phyloP scores from a whole-genome alignment of 2,888 invertebrate species.

The Dendrolimus pini region DNA sequence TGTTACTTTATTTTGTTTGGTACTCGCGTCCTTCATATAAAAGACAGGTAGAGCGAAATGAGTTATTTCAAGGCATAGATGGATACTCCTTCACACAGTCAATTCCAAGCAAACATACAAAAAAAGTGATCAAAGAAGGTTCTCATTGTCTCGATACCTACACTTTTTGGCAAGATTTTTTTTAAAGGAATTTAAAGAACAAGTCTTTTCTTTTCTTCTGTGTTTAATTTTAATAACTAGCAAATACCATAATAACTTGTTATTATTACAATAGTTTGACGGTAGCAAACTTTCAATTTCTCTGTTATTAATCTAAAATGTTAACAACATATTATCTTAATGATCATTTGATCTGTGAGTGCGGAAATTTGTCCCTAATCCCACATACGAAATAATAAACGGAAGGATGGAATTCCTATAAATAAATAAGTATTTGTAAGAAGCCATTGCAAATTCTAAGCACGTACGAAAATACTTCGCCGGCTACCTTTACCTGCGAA shows the following conservation, averaged over 20 bases:
- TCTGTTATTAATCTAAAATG: no score
- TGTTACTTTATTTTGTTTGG: not conserved
- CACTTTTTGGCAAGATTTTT: no score
- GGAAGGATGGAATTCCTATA: not conserved
- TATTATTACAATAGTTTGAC: not conserved
- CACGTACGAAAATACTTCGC: not conserved
- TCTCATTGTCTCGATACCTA: not conserved
- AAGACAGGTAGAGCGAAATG: not conserved
- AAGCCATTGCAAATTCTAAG: not conserved
- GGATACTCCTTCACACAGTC: not conserved
- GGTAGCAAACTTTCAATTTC: not conserved
- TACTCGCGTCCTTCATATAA: not conserved
- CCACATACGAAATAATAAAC: not conserved
- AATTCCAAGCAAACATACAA: not conserved
- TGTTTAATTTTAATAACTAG: no score
- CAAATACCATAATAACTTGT: no score
- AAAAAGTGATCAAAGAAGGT: not conserved
- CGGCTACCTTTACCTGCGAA: not conserved
- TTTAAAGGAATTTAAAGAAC: no score
- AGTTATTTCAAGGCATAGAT: not conserved
- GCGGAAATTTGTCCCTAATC: not conserved
- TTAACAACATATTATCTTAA: no score
- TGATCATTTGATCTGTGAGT: no score
- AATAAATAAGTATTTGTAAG: not conserved
- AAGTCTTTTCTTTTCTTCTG: no score